Evolutionary conservation across 2,113 vertebrate species (phyloP).

Genomic region (Ramphastos sulfuratus): DNA sequence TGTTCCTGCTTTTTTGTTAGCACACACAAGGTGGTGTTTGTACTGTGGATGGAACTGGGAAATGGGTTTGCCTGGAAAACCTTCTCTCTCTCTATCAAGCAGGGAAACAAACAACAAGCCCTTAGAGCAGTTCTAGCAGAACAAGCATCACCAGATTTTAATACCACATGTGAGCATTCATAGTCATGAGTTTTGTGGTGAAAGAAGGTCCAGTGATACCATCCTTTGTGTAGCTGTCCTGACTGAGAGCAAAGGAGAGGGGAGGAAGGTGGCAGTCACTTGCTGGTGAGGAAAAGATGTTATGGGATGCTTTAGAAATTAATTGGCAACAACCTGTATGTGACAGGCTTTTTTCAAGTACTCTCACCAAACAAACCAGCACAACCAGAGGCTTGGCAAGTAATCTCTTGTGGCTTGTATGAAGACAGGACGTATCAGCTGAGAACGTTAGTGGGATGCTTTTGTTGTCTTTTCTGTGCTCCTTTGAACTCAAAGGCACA

Average conservation of each 20-base stretch:
- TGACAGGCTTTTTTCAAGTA: neutral
- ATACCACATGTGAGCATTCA: neutral
- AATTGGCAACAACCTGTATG: neutral
- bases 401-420: neutral
- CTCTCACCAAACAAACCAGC: neutral
- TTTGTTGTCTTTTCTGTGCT: neutral
- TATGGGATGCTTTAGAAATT: neutral
- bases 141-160: neutral
- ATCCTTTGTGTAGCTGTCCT: neutral
- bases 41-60: neutral
- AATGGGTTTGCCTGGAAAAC: neutral
- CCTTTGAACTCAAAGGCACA: neutral
- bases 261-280: rapidly evolving
- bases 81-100: neutral
- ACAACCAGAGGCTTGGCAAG: neutral
- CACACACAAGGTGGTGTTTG: neutral
- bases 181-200: neutral
- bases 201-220: neutral
- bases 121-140: neutral
- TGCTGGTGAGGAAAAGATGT: neutral
- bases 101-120: neutral
- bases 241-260: neutral
- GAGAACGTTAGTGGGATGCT: neutral
- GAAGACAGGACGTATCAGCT: neutral
- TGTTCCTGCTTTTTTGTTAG: neutral